A percentile compares a stretch with the other conserved stretches of the same genome.
phyloP scores from a whole-genome alignment of 2,888 invertebrate species.

The Stratiomys singularior region DNA sequence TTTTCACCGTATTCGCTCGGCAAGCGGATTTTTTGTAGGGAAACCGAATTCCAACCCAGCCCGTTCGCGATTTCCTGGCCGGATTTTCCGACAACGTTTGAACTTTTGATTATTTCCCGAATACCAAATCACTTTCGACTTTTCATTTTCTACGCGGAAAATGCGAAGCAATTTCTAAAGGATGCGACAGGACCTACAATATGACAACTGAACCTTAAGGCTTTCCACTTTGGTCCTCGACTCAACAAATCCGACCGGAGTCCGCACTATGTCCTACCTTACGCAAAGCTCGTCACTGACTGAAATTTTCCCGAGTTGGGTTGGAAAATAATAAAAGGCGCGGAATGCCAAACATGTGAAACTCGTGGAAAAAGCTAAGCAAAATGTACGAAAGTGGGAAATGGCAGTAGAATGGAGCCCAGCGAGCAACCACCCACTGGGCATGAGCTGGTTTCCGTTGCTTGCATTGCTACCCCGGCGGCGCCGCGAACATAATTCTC shows the following conservation, averaged over 20 bases:
- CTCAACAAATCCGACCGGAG: not conserved
- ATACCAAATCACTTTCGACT: not conserved
- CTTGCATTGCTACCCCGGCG: not conserved
- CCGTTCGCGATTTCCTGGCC: too few relatives aligned
- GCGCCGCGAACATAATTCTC: not conserved
- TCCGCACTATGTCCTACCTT: not conserved
- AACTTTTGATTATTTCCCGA: too few relatives aligned
- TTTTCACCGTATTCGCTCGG: too few relatives aligned
- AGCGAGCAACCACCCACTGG: slow-evolving; percentile 21
- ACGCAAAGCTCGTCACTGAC: slow-evolving; percentile 39
- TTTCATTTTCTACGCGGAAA: not conserved
- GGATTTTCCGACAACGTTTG: too few relatives aligned
- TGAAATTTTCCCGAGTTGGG: slow-evolving; percentile 32
- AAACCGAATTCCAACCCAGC: too few relatives aligned
- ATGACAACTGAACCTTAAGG: not conserved
- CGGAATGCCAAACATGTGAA: slow-evolving; percentile 24
- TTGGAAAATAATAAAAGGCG: slow-evolving; percentile 39
- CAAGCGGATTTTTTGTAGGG: too few relatives aligned
- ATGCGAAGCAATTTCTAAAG: not conserved
- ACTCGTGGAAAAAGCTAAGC: slow-evolving; percentile 18
- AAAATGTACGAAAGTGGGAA: not conserved
- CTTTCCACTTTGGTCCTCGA: not conserved
- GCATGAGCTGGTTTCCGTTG: not conserved
- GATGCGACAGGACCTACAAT: not conserved
- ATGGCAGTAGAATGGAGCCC: not conserved